phyloP scores from a whole-genome alignment of 2,113 vertebrate genomes.

The Mesoclemmys tuberculata region DNA sequence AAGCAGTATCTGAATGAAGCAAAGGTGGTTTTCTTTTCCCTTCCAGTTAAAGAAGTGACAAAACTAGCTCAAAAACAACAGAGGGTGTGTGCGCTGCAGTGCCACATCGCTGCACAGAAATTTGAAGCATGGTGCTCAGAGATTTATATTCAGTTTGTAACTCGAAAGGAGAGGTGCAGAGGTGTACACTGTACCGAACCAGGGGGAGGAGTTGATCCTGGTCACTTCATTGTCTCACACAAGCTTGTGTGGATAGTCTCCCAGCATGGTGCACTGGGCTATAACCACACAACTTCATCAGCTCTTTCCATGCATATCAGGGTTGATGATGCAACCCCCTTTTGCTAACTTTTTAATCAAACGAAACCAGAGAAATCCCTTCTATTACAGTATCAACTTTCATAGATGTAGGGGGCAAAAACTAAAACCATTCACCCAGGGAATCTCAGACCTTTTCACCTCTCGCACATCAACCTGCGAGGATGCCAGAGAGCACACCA shows the following conservation, averaged over 20 bases:
- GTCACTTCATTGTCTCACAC: background rate
- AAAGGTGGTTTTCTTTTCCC: background rate
- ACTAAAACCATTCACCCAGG: slow-evolving; percentile 51
- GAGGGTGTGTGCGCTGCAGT: background rate
- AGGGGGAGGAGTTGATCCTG: background rate
- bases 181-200: slow-evolving; percentile 18
- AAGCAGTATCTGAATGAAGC: slow-evolving; percentile 1
- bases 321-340: background rate
- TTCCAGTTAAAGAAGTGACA: slow-evolving; percentile 24
- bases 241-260: background rate
- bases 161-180: slow-evolving; percentile 24
- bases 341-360: slow-evolving; percentile 31
- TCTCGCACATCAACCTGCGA: slow-evolving; percentile 23
- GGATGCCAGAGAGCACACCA: background rate
- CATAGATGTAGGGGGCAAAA: slow-evolving; percentile 39
- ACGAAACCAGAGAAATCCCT: slow-evolving; percentile 43
- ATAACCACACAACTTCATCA: background rate
- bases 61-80: slow-evolving; percentile 10
- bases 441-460: slow-evolving; percentile 24
- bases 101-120: slow-evolving; percentile 7
- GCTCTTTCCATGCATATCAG: background rate
- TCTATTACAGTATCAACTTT: slow-evolving; percentile 50
- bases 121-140: slow-evolving; percentile 35
- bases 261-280: fast-evolving
- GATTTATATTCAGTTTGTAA: background rate